Percentiles rank a stretch among this genome's conserved stretches.
Conservation (phyloP, 2,113 vertebrate genomes). For the Loxodonta africana region DNA sequence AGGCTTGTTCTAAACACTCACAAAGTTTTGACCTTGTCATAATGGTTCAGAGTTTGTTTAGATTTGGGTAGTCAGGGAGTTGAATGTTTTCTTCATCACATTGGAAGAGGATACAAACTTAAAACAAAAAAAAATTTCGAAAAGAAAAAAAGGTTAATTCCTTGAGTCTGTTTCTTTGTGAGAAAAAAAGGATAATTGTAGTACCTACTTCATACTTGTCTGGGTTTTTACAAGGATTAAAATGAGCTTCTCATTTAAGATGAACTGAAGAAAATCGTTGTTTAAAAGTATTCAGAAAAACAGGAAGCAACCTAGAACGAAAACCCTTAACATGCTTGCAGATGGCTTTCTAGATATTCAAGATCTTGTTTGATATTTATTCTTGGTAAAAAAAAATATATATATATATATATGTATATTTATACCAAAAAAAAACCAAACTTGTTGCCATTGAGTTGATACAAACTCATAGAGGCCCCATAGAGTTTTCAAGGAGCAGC, state of each 20-base stretch:
- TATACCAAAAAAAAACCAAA: too few relatives aligned
- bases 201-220: neutral
- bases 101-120: neutral
- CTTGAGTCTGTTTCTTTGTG: neutral
- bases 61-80: rapidly evolving
- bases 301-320: neutral
- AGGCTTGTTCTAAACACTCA: neutral
- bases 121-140: neutral
- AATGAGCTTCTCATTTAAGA: neutral
- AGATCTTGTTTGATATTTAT: slow-evolving; percentile 77
- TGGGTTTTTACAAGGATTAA: neutral
- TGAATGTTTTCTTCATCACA: neutral
- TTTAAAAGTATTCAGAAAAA: neutral
- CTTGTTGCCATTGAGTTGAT: too few relatives aligned
- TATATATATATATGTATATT: neutral
- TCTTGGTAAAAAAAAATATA: slow-evolving; percentile 71
- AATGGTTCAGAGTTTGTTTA: neutral
- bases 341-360: neutral
- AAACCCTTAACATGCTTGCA: neutral
- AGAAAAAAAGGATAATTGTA: neutral
- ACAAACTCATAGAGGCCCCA: too few relatives aligned
- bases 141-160: neutral
- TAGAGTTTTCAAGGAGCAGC: too few relatives aligned
- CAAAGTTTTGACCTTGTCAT: neutral
- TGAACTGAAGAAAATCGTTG: neutral